These are phyloP conservation scores for Cheilinus undulatus DNA, from an alignment of 2,113 vertebrate species.

Conservation along the genomic window DNA sequence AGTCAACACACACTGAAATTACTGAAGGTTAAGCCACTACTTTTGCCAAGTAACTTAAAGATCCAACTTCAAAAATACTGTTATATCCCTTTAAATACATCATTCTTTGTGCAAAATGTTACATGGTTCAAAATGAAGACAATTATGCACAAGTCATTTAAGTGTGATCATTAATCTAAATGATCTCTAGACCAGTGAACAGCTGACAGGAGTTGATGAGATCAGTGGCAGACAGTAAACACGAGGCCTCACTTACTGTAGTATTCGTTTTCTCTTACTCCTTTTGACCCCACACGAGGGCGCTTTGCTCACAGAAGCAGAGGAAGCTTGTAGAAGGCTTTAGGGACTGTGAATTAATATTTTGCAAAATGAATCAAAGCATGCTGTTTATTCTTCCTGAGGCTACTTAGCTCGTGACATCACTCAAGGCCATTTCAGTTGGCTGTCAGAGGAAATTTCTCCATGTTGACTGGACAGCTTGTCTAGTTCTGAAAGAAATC, in stretches of 20 bases:
- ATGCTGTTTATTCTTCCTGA: not conserved
- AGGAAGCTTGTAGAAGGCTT: not conserved
- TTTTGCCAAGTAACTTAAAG: no score
- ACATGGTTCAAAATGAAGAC: not conserved
- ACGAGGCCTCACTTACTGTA: not conserved
- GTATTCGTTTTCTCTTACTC: not conserved
- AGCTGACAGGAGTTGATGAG: not conserved
- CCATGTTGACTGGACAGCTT: not conserved
- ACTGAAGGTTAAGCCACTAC: no score
- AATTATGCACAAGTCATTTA: no score
- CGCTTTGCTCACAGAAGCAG: conserved; percentile 11
- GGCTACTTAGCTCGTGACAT: not conserved
- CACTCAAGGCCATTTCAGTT: not conserved
- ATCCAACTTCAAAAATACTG: no score
- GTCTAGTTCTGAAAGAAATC: not conserved
- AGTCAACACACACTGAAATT: no score
- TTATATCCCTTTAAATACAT: no score
- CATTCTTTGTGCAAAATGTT: not conserved
- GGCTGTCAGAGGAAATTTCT: not conserved
- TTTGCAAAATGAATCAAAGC: not conserved
- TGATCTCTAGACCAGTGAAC: not conserved
- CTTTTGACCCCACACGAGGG: conserved; percentile 33
- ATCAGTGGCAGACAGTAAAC: not conserved
- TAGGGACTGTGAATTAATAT: not conserved
- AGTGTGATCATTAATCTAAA: not conserved